These are phyloP conservation scores for Montifringilla adamsi DNA, from an alignment of 2,113 vertebrate species.

Conservation along the genomic window DNA sequence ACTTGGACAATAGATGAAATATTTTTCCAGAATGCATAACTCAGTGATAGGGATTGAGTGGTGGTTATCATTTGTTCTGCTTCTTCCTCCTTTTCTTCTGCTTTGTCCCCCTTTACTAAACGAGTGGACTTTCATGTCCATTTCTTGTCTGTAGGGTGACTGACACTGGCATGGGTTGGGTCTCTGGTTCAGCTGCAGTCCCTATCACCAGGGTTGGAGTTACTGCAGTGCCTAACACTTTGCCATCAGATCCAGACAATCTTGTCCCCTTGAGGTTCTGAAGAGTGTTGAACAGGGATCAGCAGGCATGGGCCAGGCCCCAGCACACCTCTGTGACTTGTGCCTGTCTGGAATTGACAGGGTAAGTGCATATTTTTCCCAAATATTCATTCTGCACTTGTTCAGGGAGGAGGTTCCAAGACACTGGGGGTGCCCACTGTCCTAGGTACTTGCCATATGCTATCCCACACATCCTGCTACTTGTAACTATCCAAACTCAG, in stretches of 20 bases:
- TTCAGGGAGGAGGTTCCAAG: background rate
- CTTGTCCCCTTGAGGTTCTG: background rate
- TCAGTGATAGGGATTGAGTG: background rate
- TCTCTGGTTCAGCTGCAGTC: background rate
- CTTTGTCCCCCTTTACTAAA: background rate
- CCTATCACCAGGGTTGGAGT: background rate
- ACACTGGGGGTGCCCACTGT: background rate
- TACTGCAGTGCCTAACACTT: background rate
- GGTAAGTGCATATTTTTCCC: background rate
- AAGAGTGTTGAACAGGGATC: background rate
- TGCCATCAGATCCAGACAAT: background rate
- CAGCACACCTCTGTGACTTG: background rate
- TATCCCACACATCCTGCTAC: background rate
- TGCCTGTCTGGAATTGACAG: background rate
- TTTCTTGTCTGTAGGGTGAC: background rate
- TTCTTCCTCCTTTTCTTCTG: background rate
- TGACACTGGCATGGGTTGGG: background rate
- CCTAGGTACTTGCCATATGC: background rate
- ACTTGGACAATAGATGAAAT: background rate
- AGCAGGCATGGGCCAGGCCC: background rate
- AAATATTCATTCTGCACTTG: background rate
- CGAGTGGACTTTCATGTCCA: rapidly evolving
- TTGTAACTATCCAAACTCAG: background rate
- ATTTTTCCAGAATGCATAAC: background rate
- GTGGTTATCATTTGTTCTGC: background rate